Evolutionary conservation across 2,888 invertebrate genomes (phyloP).

Genomic region (Drosophila anomelani): DNA sequence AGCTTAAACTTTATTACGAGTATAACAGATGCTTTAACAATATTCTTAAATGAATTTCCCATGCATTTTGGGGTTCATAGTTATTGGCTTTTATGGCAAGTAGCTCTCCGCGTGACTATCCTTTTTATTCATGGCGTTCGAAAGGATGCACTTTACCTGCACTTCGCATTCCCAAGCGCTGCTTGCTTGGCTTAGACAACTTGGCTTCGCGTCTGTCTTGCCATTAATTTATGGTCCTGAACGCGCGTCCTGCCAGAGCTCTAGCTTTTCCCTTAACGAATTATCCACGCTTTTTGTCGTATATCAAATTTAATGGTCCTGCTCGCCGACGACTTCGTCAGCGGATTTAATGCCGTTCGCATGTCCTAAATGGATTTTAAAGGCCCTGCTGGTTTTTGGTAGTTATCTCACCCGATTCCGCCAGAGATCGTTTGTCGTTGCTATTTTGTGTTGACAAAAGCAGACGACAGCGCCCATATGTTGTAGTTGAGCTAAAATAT

Average conservation of each 20-base stretch:
- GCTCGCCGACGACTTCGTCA: slow-evolving; percentile 62
- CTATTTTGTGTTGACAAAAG: slow-evolving; percentile 23
- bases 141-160: slow-evolving; percentile 46
- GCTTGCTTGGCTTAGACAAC: slow-evolving; percentile 9
- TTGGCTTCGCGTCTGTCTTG: slow-evolving; percentile 20
- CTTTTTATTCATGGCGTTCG: slow-evolving; percentile 8
- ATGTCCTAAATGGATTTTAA: slow-evolving; percentile 44
- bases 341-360: slow-evolving; percentile 62
- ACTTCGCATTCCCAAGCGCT: slow-evolving; percentile 10
- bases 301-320: slow-evolving; percentile 74
- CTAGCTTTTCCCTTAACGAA: slow-evolving; percentile 43
- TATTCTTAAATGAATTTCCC: background rate
- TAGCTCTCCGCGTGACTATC: background rate
- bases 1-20: background rate
- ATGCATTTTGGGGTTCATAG: background rate
- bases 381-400: background rate
- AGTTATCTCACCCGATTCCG: background rate
- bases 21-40: no score
- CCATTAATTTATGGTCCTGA: slow-evolving; percentile 49
- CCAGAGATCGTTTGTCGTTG: no score
- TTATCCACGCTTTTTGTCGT: slow-evolving; percentile 76
- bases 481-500: slow-evolving; percentile 13
- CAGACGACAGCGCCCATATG: slow-evolving; percentile 60
- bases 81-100: background rate
- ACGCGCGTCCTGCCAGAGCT: slow-evolving; percentile 18